Conservation (phyloP, 2,113 vertebrate species). For the Mirza zaza region DNA sequence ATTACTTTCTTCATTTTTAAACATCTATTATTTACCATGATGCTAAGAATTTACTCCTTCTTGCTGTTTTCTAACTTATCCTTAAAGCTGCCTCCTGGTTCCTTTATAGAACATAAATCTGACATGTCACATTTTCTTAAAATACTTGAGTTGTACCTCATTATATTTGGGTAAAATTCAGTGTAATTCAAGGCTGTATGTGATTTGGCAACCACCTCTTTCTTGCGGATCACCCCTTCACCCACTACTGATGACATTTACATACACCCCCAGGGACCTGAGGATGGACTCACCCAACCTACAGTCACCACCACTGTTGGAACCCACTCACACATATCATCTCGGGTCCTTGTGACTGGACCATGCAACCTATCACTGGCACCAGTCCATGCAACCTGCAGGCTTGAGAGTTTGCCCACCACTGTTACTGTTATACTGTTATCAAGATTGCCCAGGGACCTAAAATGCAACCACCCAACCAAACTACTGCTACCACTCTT, state of each 20-base stretch:
- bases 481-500: not conserved
- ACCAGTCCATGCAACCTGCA: not conserved
- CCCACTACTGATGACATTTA: not conserved
- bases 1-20: constrained; percentile 1
- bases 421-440: not conserved
- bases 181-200: not conserved
- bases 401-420: not conserved
- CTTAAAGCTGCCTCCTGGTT: not conserved
- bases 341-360: not conserved
- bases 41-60: not conserved
- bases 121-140: not conserved
- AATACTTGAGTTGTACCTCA: not conserved
- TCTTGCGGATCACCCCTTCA: not conserved
- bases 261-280: not conserved
- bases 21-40: not conserved
- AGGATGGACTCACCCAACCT: not conserved
- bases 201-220: not conserved
- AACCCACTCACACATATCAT: not conserved
- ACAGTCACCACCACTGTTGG: not conserved
- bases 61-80: not conserved
- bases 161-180: not conserved
- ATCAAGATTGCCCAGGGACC: not conserved
- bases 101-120: not conserved
- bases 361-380: not conserved
- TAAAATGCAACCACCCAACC: not conserved